Conservation (phyloP, 2,797 vertebrate species). For the Cirrhinus molitorella region DNA sequence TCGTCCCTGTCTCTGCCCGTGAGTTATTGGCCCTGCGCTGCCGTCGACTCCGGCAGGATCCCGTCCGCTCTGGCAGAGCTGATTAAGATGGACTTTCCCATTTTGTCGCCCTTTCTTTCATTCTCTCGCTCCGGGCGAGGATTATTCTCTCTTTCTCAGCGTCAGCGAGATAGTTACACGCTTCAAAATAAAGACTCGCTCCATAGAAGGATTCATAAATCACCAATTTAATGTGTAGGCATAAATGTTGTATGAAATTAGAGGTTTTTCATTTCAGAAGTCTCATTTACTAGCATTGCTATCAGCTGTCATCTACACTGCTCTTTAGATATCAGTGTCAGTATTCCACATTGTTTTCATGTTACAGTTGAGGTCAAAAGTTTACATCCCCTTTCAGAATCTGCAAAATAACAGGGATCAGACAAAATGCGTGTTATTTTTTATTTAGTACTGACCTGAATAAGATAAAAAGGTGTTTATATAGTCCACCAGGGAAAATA, state of each 20-base stretch:
- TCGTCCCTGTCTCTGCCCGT: not conserved
- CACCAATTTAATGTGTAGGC: not conserved
- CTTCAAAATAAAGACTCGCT: not conserved
- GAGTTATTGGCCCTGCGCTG: not conserved
- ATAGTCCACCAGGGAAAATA: too few species aligned
- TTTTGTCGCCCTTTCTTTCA: not conserved
- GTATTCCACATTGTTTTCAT: too few species aligned
- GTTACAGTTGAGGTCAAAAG: too few species aligned
- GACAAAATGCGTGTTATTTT: too few species aligned
- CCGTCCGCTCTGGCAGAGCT: not conserved
- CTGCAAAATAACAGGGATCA: too few species aligned
- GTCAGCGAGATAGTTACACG: not conserved
- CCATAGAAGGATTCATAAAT: not conserved
- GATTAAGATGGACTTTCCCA: constrained; percentile 10
- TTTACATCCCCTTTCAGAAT: too few species aligned
- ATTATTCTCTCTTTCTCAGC: not conserved
- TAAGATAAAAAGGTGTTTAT: too few species aligned
- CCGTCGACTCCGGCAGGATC: not conserved
- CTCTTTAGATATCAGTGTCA: not conserved
- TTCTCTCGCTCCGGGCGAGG: not conserved
- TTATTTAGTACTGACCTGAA: too few species aligned
- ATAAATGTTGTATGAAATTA: not conserved
- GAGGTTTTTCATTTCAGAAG: not conserved
- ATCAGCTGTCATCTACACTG: not conserved
- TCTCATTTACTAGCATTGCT: not conserved